A percentile compares a stretch with the other conserved stretches of the same genome.
phyloP scores from a whole-genome alignment of 2,797 vertebrate genomes.

The Euphonia xanthogaster region DNA sequence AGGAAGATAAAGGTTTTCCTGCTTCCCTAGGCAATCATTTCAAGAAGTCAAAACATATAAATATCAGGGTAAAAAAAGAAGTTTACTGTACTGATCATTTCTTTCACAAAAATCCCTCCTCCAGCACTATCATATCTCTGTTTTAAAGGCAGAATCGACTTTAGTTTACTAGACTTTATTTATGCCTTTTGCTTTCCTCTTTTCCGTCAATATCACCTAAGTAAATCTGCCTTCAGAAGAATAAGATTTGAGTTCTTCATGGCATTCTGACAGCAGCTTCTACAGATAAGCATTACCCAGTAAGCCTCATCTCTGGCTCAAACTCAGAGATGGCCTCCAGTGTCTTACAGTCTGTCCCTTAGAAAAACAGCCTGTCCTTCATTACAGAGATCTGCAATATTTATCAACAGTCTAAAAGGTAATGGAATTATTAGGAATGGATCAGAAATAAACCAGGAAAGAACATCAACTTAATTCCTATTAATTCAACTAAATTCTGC shows the following conservation, averaged over 20 bases:
- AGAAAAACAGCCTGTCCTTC: neutral
- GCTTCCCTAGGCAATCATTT: neutral
- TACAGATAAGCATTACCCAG: neutral
- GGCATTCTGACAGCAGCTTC: neutral
- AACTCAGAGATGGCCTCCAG: neutral
- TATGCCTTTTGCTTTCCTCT: neutral
- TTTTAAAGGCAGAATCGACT: neutral
- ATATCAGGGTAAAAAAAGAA: neutral
- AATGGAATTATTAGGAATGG: neutral
- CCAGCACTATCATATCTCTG: neutral
- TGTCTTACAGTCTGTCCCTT: neutral
- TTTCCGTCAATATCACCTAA: neutral
- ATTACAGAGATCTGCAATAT: neutral
- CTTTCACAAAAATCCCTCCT: neutral
- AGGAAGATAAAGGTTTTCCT: neutral
- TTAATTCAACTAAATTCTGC: neutral
- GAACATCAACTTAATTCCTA: neutral
- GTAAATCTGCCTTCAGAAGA: neutral
- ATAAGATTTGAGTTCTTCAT: neutral
- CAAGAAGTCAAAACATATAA: neutral
- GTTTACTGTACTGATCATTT: neutral
- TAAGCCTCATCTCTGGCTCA: neutral
- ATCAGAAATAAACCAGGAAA: neutral
- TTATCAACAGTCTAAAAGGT: neutral
- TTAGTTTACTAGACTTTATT: neutral